Evolutionary conservation across 2,888 invertebrate species (phyloP).

Genomic region (Tinea pellionella): DNA sequence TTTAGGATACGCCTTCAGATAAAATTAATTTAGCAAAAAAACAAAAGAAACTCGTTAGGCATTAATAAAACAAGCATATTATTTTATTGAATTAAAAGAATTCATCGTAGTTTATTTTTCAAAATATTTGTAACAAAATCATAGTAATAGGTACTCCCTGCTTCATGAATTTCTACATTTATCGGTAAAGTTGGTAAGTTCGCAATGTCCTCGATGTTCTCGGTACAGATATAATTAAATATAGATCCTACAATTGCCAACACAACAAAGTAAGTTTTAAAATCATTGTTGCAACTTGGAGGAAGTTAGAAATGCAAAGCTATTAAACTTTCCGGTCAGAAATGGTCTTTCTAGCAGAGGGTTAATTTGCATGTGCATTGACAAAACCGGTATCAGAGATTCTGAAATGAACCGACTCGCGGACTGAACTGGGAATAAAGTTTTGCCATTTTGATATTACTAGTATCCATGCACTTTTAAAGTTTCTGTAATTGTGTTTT

Average conservation of each 20-base stretch:
- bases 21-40: neutral
- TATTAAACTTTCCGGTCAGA: conserved; percentile 57
- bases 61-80: neutral
- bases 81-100: no score
- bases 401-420: conserved; percentile 20
- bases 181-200: neutral
- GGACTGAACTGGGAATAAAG: conserved; percentile 28
- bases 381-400: conserved; percentile 55
- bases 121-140: neutral
- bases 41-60: neutral
- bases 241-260: conserved; percentile 5
- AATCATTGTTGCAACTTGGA: conserved; percentile 37
- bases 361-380: conserved; percentile 66
- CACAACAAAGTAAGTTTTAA: conserved; percentile 13
- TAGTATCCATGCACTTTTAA: neutral
- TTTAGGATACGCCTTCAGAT: neutral
- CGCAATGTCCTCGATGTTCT: neutral
- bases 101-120: neutral
- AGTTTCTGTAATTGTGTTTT: neutral
- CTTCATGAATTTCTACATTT: neutral
- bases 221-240: conserved; percentile 6
- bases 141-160: neutral
- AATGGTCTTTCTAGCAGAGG: conserved; percentile 37
- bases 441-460: conserved; percentile 34
- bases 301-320: conserved; percentile 41